Evolutionary conservation across 2,888 invertebrate species (phyloP).

Genomic region (Thymelicus acteon): DNA sequence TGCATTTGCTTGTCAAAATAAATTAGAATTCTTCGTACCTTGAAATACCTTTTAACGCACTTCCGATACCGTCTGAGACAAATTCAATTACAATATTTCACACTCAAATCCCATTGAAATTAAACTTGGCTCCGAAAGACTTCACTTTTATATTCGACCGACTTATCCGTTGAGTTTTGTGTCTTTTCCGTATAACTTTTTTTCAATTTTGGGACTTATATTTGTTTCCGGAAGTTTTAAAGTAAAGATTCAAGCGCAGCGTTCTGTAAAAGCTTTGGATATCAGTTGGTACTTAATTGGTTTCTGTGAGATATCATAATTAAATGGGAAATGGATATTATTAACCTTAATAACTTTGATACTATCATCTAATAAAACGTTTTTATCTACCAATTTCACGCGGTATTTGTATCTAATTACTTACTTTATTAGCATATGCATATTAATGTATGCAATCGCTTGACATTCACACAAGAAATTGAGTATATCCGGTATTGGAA

Average conservation of each 20-base stretch:
- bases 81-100: constrained; percentile 14
- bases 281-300: not conserved
- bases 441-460: not conserved
- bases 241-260: not conserved
- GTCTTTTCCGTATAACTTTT: constrained; percentile 15
- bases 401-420: too few species aligned
- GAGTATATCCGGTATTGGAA: not conserved
- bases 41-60: constrained; percentile 6
- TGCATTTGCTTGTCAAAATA: not conserved
- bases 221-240: not conserved
- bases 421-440: too few species aligned
- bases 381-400: too few species aligned
- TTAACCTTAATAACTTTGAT: not conserved
- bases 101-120: constrained; percentile 25
- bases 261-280: not conserved
- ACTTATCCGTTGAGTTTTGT: constrained; percentile 29
- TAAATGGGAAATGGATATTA: not conserved
- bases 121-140: constrained; percentile 29
- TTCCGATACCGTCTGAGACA: constrained; percentile 14
- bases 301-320: not conserved
- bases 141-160: constrained; percentile 27
- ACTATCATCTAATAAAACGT: not conserved
- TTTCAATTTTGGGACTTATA: constrained; percentile 5
- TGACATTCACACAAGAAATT: not conserved
- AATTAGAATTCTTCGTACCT: not conserved